Percentiles rank a stretch among this genome's conserved stretches.
phyloP scores from a whole-genome alignment of 2,113 vertebrate genomes.

The Lipotes vexillifer region DNA sequence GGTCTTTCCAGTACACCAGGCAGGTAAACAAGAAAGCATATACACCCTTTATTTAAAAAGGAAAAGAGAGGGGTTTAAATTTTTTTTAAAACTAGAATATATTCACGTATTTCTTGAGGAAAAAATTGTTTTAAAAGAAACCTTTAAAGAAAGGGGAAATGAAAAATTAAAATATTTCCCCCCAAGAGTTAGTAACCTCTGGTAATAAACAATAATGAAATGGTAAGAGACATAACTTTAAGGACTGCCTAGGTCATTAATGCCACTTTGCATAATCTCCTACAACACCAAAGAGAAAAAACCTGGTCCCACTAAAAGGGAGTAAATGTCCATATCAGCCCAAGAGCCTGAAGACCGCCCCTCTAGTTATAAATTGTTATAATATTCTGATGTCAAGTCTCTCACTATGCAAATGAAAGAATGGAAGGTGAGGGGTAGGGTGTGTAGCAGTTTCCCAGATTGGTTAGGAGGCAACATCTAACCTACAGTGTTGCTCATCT shows the following conservation, averaged over 20 bases:
- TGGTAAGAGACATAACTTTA: background rate
- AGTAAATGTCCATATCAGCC: background rate
- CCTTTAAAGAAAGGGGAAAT: background rate
- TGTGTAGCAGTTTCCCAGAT: background rate
- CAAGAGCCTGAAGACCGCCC: background rate
- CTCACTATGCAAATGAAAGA: background rate
- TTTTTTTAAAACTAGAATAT: background rate
- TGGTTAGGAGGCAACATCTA: background rate
- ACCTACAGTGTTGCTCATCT: background rate
- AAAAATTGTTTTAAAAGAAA: background rate
- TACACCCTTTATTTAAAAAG: conserved; percentile 14
- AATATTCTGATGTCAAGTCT: background rate
- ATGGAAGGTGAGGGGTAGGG: background rate
- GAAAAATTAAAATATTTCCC: background rate
- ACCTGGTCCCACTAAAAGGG: background rate
- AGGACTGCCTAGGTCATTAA: background rate
- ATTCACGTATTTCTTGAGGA: conserved; percentile 11
- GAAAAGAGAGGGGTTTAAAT: background rate
- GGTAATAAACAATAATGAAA: background rate
- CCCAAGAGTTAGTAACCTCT: background rate
- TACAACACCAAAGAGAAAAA: conserved; percentile 15
- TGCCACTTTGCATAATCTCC: background rate
- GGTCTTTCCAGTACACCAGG: background rate
- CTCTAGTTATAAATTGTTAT: background rate
- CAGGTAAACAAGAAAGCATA: background rate